Conservation (phyloP, 1,140 invertebrate genomes). For the Helicoverpa zea region DNA sequence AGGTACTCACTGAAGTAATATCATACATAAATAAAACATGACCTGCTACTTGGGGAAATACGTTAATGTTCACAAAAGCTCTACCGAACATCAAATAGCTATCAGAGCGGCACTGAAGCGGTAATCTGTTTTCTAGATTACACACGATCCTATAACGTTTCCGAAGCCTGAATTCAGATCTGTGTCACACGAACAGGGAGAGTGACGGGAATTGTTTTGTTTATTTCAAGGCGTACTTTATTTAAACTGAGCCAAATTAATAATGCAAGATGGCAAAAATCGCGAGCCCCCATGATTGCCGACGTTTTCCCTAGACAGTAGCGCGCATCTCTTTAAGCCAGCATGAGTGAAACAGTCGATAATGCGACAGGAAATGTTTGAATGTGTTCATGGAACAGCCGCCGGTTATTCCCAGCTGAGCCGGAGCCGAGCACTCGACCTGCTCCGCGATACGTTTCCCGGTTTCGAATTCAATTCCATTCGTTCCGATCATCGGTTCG, state of each 20-base stretch:
- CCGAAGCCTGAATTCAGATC: too few relatives aligned
- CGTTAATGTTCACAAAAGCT: background rate
- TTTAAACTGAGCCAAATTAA: slow-evolving; percentile 23
- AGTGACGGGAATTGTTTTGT: too few relatives aligned
- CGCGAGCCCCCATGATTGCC: background rate
- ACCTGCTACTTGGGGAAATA: background rate
- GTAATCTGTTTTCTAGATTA: background rate
- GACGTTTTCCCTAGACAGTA: slow-evolving; percentile 22
- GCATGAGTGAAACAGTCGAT: slow-evolving; percentile 58
- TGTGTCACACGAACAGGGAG: too few relatives aligned
- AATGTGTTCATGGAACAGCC: slow-evolving; percentile 62
- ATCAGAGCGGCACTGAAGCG: background rate
- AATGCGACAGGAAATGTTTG: slow-evolving; percentile 68
- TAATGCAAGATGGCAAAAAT: slow-evolving; percentile 24
- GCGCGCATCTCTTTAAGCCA: slow-evolving; percentile 30
- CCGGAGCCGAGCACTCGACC: slow-evolving; percentile 52
- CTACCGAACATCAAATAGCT: background rate
- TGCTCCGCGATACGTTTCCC: slow-evolving; percentile 49
- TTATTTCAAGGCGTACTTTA: too few relatives aligned
- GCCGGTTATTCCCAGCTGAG: slow-evolving; percentile 61
- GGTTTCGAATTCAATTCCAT: slow-evolving; percentile 59
- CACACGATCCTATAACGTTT: too few relatives aligned
- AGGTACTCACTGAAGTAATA: background rate
- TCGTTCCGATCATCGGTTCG: slow-evolving; percentile 59
- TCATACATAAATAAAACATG: background rate